Evolutionary conservation across 1,140 invertebrate species (phyloP), one percentile per base, ranked within the genome.

Genomic region (Formica exsecta): DNA sequence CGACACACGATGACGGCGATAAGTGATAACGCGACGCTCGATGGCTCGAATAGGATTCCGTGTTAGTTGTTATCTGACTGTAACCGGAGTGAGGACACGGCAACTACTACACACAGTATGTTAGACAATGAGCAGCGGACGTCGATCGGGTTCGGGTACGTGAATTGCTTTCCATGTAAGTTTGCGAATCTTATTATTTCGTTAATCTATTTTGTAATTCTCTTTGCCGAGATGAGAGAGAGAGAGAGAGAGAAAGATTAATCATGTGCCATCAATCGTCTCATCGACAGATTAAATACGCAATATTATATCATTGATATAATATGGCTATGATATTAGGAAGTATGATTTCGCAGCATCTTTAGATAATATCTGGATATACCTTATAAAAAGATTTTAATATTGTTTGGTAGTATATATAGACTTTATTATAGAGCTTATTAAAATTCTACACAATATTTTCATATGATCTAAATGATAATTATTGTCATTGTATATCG

Each of bases 61-160:
- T 89, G 87, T 86, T 86, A 86, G 54, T 68, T 87, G 87, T 89
- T 89, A 89, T 89, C 88, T 77, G 61, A 48, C 38, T 41, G 75
- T 62, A 61, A 74, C 68, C 68, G 68, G 68, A 73, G 79, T 57
- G 66, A 83, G 77, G 16, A 57, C 44, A 61, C 38, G 32, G 48
- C 38, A 71, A 9, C n/a, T n/a, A 73, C 11, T 61, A 62, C 38
- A 36, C 48, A 41, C 36, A 61, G n/a, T 8, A 83, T 83, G 79
- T 83, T 83, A 68, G 79, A 83, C 41, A 83, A 74, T 57, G 79
- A 83, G n/a, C 79, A 83, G 54, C 79, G 79, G 25, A 44, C 73
- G 38, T 83, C 79, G 68, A 61, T 83, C 51, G 79, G 79, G 68
- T 83, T 83, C 38, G 25, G 36, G 22, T 81, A 81, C 54, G 70